Base-by-base conservation (phyloP, 2,113 vertebrate species). In the Spheniscus mendiculus region DNA sequence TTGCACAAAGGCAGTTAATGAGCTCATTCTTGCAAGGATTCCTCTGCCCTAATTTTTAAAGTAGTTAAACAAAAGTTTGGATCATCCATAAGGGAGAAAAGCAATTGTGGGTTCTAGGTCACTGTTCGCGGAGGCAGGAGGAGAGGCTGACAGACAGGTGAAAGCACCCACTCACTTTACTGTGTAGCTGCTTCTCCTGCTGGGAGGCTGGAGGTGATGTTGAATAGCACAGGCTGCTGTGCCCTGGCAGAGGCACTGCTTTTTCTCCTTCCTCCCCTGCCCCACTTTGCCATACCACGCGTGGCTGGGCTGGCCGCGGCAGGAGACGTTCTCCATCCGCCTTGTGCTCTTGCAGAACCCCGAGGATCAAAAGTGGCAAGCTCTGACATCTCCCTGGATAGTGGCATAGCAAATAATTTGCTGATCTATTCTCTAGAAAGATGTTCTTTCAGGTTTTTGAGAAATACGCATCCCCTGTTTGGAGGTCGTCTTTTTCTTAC, bases 301-400 rank as follows among this genome's bases (percentile, higher is more conserved):
- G 0, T 8, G 30, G 40, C 59, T 49, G 59, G 16, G 55, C 47
- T 59, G 59, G 67, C 32, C 0, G 0, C 2, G 2, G 34, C 58
- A 20, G 47, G 73, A 44, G 27, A 6, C 59, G 21, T 44, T 85
- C 66, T 74, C 36, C 38, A 21, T 61, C 71, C 52, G 0, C 50
- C 40, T 15, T 42, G 20, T 42, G 61, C 70, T 55, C 27, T 45
- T 42, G 29, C 42, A 59, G 56, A 78, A 36, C 42, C 32, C 19
- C 0, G 1, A 61, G n/a, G 44, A 59, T 42, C 53, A 61, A 21
- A 59, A 29, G 16, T 36, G 29, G n/a, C 25, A 36, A 59, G 32
- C n/a, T 90, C 44, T 81, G 82, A 42, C 40, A 13, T 36, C n/a
- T 72, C 80, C 45, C 27, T 44, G 20, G 25, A 44, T 52, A 16